A percentile compares a stretch with the other conserved stretches of the same genome.
Evolutionary conservation across 2,113 vertebrate genomes (phyloP).

Genomic region (Hyperopisus bebe): DNA sequence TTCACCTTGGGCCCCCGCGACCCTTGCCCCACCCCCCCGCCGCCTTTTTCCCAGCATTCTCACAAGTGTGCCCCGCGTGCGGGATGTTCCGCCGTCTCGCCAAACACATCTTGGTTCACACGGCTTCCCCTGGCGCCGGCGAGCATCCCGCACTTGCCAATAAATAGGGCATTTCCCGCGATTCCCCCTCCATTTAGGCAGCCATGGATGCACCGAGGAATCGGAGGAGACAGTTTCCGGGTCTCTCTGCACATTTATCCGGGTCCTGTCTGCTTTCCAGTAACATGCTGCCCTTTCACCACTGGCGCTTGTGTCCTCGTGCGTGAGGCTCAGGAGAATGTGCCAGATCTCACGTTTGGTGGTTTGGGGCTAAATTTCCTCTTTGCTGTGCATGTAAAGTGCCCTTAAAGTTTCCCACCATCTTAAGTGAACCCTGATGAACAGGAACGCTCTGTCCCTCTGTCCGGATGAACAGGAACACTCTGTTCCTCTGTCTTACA

Average conservation of each 20-base stretch:
- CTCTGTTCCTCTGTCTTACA: too few relatives aligned
- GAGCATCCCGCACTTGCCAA: neutral
- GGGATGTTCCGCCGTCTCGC: neutral
- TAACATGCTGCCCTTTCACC: neutral
- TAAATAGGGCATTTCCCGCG: neutral
- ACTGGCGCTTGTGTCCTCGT: neutral
- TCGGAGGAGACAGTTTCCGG: neutral
- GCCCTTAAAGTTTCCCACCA: neutral
- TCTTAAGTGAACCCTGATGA: neutral
- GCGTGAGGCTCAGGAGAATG: neutral
- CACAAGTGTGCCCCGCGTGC: neutral
- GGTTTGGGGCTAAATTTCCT: constrained; percentile 16
- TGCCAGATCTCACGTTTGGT: neutral
- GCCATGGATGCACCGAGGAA: neutral
- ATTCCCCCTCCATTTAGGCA: neutral
- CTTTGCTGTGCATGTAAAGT: constrained; percentile 23
- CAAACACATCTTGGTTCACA: neutral
- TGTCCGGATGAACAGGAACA: neutral
- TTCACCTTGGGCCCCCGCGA: neutral
- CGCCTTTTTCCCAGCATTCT: neutral
- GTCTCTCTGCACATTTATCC: neutral
- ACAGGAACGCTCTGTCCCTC: neutral
- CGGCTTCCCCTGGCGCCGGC: neutral
- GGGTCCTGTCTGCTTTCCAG: neutral
- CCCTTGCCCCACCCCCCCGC: neutral